Evolutionary conservation across 2,888 invertebrate species (phyloP).

Genomic region (Dermolepida albohirtum): DNA sequence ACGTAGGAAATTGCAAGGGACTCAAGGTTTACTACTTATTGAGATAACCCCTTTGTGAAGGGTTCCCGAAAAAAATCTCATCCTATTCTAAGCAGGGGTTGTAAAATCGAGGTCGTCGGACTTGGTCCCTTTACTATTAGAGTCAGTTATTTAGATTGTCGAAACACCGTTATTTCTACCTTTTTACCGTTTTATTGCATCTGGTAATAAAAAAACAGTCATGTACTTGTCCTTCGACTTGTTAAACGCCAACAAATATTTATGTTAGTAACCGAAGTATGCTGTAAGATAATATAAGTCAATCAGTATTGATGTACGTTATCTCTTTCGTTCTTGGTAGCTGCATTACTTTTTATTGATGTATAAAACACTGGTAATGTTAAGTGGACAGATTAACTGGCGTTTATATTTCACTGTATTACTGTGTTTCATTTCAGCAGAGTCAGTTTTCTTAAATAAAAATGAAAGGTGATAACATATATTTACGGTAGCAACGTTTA

Average conservation of each 20-base stretch:
- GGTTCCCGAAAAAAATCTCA: conserved; percentile 47
- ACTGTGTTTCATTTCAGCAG: conserved; percentile 16
- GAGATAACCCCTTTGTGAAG: conserved; percentile 53
- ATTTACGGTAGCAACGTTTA: conserved; percentile 31
- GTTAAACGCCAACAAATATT: conserved; percentile 22
- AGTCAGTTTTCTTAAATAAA: conserved; percentile 16
- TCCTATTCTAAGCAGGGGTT: conserved; percentile 51
- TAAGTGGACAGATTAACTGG: conserved; percentile 45
- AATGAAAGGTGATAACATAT: conserved; percentile 11
- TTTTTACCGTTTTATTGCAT: conserved; percentile 36
- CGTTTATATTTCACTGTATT: conserved; percentile 25
- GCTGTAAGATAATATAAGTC: conserved; percentile 31
- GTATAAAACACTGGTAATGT: conserved; percentile 48
- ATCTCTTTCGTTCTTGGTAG: conserved; percentile 37
- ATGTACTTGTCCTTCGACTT: conserved; percentile 9
- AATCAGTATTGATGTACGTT: conserved; percentile 39
- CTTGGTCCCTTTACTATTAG: conserved; percentile 18
- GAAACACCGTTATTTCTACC: conserved; percentile 32
- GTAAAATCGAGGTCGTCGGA: conserved; percentile 54
- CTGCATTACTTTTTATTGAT: conserved; percentile 50
- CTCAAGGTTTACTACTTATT: conserved; percentile 34
- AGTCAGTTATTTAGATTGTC: conserved; percentile 27
- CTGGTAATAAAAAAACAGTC: conserved; percentile 16
- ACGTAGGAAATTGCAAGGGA: conserved; percentile 36
- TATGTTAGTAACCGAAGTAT: conserved; percentile 3